Evolutionary conservation across 2,797 vertebrate species (phyloP).

Genomic region (Monodelphis domestica): DNA sequence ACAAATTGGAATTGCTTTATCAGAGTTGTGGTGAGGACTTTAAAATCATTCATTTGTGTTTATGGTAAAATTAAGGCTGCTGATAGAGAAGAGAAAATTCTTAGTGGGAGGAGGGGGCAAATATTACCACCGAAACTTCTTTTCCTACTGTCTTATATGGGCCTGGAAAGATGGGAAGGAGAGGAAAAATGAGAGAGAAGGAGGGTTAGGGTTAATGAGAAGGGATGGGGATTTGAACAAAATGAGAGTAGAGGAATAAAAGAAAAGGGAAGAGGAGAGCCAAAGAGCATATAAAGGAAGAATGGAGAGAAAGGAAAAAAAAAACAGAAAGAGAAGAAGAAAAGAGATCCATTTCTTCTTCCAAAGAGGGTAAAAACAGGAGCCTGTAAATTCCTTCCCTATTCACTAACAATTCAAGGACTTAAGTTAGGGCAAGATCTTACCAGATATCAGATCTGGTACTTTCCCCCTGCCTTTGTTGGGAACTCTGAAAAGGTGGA

Average conservation of each 20-base stretch:
- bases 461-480: not conserved
- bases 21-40: constrained; percentile 87
- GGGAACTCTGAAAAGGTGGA: not conserved
- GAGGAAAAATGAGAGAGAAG: not conserved
- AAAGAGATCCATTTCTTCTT: not conserved
- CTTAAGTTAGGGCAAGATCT: not conserved
- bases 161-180: not conserved
- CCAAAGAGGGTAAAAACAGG: not conserved
- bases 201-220: not conserved
- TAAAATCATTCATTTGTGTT: constrained; percentile 48
- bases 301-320: not conserved
- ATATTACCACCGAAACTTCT: fast-evolving
- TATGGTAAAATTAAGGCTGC: constrained; percentile 12
- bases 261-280: not conserved
- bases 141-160: not conserved
- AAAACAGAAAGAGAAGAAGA: not conserved
- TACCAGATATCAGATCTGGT: not conserved
- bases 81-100: fast-evolving
- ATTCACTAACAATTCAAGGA: not conserved
- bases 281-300: no score
- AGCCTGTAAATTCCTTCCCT: not conserved
- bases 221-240: not conserved
- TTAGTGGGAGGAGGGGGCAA: not conserved
- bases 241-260: fast-evolving
- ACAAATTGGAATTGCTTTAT: constrained; percentile 84